These are phyloP conservation scores for Trichonephila clavipes DNA, from an alignment of 1,140 invertebrate species.

Conservation along the genomic window DNA sequence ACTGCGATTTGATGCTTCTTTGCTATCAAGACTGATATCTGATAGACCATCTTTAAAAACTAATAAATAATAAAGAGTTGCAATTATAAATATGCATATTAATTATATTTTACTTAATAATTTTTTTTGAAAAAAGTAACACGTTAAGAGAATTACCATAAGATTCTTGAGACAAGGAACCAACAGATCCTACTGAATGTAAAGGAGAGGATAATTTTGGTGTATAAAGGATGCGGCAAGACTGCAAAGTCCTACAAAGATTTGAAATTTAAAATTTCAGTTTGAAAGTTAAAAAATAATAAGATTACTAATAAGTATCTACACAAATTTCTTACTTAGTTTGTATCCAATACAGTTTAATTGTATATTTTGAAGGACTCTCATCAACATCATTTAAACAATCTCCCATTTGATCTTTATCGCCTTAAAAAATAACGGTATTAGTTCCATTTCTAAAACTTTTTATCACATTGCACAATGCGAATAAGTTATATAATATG, in stretches of 20 bases:
- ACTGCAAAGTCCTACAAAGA: slow-evolving; percentile 86
- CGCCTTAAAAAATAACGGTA: not conserved
- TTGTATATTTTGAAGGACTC: slow-evolving; percentile 81
- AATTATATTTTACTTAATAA: not conserved
- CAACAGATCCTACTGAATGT: slow-evolving; percentile 78
- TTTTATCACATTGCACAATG: no score
- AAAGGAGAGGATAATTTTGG: slow-evolving; percentile 81
- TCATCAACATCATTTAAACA: slow-evolving; percentile 79
- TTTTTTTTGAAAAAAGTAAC: not conserved
- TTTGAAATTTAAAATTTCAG: not conserved
- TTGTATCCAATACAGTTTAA: slow-evolving; percentile 92
- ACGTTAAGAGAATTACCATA: slow-evolving; percentile 77
- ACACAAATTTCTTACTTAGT: slow-evolving; percentile 84
- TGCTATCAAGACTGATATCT: slow-evolving; percentile 79
- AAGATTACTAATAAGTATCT: no score
- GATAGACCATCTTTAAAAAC: slow-evolving; percentile 79
- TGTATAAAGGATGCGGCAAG: slow-evolving; percentile 90
- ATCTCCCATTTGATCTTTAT: slow-evolving; percentile 52
- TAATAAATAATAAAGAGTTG: not conserved
- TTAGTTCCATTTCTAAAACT: not conserved
- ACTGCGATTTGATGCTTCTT: not conserved
- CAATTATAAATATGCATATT: not conserved
- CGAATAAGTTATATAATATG: no score
- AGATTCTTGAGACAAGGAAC: slow-evolving; percentile 80
- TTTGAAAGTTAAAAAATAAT: no score